phyloP scores from a whole-genome alignment of 37 sponge, comb jelly and placozoan genomes.

The Beroe forskalii region DNA sequence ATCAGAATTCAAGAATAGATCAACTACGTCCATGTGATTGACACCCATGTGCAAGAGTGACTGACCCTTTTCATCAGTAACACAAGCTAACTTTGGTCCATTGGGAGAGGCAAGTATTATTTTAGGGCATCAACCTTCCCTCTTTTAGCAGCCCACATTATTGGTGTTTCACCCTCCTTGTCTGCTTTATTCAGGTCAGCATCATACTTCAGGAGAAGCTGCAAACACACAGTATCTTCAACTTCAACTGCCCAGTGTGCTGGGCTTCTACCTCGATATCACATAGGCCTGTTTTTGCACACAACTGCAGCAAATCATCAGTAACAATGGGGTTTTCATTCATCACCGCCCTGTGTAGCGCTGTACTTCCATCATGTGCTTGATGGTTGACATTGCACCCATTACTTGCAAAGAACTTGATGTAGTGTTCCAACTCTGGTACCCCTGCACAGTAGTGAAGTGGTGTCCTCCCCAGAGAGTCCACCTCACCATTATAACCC shows the following conservation, averaged over 20 bases:
- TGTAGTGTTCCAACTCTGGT: not conserved
- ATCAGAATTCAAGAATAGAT: slow-evolving; percentile 35
- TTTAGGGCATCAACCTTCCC: slow-evolving; percentile 9
- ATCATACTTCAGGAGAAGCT: not conserved
- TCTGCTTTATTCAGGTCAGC: not conserved
- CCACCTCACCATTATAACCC: slow-evolving; percentile 9
- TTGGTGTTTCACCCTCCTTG: slow-evolving; percentile 51
- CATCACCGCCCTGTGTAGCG: slow-evolving; percentile 35
- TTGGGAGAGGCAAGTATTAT: not conserved
- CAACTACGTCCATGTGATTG: slow-evolving; percentile 36
- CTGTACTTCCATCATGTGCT: slow-evolving; percentile 48
- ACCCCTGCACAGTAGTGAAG: slow-evolving; percentile 61
- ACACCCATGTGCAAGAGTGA: not conserved
- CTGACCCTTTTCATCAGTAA: not conserved
- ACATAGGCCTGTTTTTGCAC: not conserved
- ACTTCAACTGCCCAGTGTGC: slow-evolving; percentile 44
- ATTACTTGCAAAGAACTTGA: slow-evolving; percentile 15
- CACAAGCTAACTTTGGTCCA: slow-evolving; percentile 14
- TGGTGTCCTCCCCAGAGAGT: slow-evolving; percentile 19
- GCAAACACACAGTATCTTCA: slow-evolving; percentile 13
- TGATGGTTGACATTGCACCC: slow-evolving; percentile 57
- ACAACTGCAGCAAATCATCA: slow-evolving; percentile 17
- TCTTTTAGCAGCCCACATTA: slow-evolving; percentile 13
- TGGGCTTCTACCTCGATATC: slow-evolving; percentile 9
- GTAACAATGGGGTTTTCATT: slow-evolving; percentile 60